phyloP scores from a whole-genome alignment of 2,113 vertebrate genomes.

The human region DNA sequence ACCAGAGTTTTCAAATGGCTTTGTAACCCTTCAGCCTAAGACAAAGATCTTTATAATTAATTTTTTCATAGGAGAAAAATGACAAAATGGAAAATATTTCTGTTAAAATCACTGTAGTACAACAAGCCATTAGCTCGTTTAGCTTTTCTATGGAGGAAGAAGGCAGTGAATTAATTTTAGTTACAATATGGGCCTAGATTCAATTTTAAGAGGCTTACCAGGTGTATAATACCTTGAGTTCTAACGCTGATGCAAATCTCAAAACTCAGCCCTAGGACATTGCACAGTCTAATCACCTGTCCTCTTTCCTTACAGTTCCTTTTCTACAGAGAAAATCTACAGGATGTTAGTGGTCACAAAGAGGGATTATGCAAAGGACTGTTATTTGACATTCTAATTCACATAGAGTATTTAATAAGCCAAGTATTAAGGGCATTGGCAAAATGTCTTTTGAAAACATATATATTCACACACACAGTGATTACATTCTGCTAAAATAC shows the following conservation, averaged over 20 bases:
- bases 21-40: conserved; percentile 59
- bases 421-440: not conserved
- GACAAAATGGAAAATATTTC: conserved; percentile 66
- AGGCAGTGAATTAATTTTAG: conserved; percentile 50
- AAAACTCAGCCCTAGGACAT: conserved; percentile 18
- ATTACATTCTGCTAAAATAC: not conserved
- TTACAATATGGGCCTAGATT: not conserved
- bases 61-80: conserved; percentile 63
- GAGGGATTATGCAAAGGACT: not conserved
- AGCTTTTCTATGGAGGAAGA: conserved; percentile 48
- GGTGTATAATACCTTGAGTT: conserved; percentile 40
- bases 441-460: not conserved
- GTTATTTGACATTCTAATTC: not conserved
- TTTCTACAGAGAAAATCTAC: conserved; percentile 54
- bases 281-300: not conserved
- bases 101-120: conserved; percentile 65
- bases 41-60: conserved; percentile 68
- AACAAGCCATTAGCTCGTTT: conserved; percentile 73
- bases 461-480: too few relatives aligned
- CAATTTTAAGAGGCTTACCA: conserved; percentile 31
- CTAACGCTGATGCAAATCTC: not conserved
- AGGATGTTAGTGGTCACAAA: conserved; percentile 11
- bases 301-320: not conserved
- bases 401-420: not conserved
- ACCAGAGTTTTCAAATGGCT: conserved; percentile 52